Conservation (phyloP, 2,888 invertebrate genomes). For the Ischnura elegans region DNA sequence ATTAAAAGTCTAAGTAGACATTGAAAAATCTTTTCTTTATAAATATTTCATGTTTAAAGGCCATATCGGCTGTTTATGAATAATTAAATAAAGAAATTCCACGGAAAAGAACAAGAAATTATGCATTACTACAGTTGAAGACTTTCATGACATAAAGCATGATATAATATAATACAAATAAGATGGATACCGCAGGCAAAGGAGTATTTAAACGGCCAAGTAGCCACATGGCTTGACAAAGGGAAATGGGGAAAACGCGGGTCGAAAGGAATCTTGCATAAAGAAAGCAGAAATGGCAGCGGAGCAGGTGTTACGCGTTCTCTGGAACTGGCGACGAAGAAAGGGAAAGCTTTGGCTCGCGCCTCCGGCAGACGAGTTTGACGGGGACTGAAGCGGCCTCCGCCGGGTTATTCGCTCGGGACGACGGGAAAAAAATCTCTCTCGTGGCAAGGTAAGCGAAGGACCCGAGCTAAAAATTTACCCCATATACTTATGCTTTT, state of each 20-base stretch:
- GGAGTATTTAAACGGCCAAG: background rate
- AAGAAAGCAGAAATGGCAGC: background rate
- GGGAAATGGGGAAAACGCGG: background rate
- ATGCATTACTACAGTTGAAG: too few relatives aligned
- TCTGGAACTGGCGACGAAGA: background rate
- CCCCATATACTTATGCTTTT: too few relatives aligned
- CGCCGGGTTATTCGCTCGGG: background rate
- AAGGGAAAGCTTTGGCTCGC: conserved; percentile 27
- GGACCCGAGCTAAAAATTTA: background rate
- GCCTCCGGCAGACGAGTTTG: conserved; percentile 39
- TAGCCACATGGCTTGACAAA: too few relatives aligned
- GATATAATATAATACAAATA: too few relatives aligned
- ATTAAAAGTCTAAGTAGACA: too few relatives aligned
- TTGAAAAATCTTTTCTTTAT: too few relatives aligned
- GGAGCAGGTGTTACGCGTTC: background rate
- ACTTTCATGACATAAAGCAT: too few relatives aligned
- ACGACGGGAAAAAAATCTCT: background rate
- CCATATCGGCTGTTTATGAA: too few relatives aligned
- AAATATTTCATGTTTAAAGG: too few relatives aligned
- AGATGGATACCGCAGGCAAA: background rate
- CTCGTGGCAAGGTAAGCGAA: background rate
- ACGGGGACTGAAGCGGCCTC: conserved; percentile 12
- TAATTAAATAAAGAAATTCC: too few relatives aligned
- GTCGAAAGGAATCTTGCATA: background rate
- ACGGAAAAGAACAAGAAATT: too few relatives aligned